Percentiles rank a stretch among this genome's conserved stretches.
phyloP scores from a whole-genome alignment of 2,888 invertebrate genomes.

The Balanococcus diminutus region DNA sequence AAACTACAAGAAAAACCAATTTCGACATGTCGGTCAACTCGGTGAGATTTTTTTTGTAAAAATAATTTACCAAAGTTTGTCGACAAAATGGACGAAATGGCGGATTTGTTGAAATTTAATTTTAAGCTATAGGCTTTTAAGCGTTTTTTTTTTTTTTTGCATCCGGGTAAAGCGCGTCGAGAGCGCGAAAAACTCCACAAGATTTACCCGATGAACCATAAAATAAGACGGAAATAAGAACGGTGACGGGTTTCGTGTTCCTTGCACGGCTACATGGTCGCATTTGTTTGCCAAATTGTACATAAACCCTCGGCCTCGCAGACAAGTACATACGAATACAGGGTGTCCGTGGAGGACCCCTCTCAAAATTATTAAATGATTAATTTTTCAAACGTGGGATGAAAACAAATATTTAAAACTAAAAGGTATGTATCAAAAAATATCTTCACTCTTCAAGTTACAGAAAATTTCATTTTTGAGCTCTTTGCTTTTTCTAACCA shows the following conservation, averaged over 20 bases:
- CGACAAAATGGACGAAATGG: conserved; percentile 20
- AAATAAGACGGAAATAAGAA: conserved; percentile 30
- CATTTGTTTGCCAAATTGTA: neutral
- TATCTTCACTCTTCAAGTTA: too few relatives aligned
- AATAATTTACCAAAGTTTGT: conserved; percentile 40
- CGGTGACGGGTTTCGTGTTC: neutral
- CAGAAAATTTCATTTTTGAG: too few relatives aligned
- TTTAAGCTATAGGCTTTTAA: conserved; percentile 37
- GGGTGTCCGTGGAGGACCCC: too few relatives aligned
- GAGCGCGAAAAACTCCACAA: neutral
- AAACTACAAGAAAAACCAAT: conserved; percentile 39
- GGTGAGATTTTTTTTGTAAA: neutral
- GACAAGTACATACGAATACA: too few relatives aligned
- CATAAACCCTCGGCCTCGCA: too few relatives aligned
- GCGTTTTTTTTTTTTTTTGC: neutral
- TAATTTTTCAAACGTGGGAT: too few relatives aligned
- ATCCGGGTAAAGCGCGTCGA: neutral
- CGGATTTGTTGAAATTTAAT: conserved; percentile 40
- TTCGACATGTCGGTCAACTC: conserved; percentile 25
- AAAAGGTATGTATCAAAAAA: too few relatives aligned
- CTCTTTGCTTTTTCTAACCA: too few relatives aligned
- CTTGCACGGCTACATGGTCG: neutral
- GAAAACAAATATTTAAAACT: too few relatives aligned
- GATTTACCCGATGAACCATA: conserved; percentile 27
- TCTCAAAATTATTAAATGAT: too few relatives aligned